phyloP scores from a whole-genome alignment of 2,888 invertebrate species.

The Onthophagus sagittarius region DNA sequence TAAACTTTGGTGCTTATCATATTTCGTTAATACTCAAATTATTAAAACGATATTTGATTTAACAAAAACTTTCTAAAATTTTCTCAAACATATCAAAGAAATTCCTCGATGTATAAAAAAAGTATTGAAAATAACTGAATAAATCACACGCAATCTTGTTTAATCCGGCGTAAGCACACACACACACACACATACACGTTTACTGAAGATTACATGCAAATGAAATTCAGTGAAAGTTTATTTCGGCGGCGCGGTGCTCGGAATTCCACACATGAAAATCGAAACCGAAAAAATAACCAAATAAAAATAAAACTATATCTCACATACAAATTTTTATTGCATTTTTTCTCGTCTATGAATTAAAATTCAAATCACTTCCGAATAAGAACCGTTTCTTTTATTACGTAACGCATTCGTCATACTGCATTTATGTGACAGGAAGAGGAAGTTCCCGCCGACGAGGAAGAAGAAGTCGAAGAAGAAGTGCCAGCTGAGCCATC shows the following conservation, averaged over 20 bases:
- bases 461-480: slow-evolving; percentile 53
- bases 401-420: background rate
- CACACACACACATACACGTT: background rate
- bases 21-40: no score
- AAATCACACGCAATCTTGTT: background rate
- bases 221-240: background rate
- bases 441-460: slow-evolving; percentile 35
- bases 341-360: background rate
- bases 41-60: background rate
- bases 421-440: slow-evolving; percentile 23
- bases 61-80: background rate
- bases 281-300: background rate
- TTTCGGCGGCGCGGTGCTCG: background rate
- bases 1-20: no score
- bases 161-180: background rate
- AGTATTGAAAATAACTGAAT: background rate
- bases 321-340: no score
- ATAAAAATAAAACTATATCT: background rate
- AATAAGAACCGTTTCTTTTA: background rate
- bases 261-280: background rate
- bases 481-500: slow-evolving; percentile 56
- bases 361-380: background rate
- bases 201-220: background rate
- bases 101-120: background rate
- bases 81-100: background rate